Evolutionary conservation across 35 echinoderm and acorn worm species (phyloP).

Genomic region (Ptychodera flava): DNA sequence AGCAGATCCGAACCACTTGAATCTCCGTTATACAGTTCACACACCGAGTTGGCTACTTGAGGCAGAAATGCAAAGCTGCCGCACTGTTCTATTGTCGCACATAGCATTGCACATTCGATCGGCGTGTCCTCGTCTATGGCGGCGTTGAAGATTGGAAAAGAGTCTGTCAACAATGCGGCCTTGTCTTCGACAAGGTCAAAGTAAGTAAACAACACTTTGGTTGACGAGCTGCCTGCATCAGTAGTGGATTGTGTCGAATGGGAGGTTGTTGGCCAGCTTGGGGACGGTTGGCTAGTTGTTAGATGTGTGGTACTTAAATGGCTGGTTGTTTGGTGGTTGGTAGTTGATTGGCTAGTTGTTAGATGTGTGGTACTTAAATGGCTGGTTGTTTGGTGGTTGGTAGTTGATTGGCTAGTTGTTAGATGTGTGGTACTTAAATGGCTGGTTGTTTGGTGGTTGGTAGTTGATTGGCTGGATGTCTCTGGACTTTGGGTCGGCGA

Average conservation of each 20-base stretch:
- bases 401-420: no score
- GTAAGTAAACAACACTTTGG: neutral
- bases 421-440: no score
- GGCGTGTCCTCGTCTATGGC: neutral
- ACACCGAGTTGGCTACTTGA: neutral
- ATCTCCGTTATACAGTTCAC: neutral
- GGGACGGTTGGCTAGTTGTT: neutral
- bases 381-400: no score
- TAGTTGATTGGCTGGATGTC: no score
- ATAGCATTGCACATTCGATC: neutral
- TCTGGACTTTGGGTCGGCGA: no score
- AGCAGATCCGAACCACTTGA: neutral
- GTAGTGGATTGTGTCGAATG: neutral
- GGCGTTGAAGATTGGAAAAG: neutral
- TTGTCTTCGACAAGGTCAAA: neutral
- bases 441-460: no score
- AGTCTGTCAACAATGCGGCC: neutral
- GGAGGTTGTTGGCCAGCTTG: neutral
- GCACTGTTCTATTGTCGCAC: neutral
- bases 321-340: no score
- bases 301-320: no score
- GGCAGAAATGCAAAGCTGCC: neutral
- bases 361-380: no score
- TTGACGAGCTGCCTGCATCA: neutral
- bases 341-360: no score